Evolutionary conservation across 2,113 vertebrate species (phyloP).

Genomic region (Cathartes aura): DNA sequence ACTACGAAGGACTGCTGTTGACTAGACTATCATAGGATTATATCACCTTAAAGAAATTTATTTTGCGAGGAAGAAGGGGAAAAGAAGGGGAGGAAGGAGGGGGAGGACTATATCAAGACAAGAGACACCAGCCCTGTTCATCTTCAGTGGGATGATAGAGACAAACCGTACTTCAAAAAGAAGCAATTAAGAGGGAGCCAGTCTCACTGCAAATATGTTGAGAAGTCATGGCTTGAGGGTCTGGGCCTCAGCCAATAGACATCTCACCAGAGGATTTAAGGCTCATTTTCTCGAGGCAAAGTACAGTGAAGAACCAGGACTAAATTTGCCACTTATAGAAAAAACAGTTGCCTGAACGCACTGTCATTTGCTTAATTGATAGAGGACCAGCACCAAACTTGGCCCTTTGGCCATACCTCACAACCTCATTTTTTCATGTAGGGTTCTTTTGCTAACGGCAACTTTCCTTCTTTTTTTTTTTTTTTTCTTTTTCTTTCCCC

Average conservation of each 20-base stretch:
- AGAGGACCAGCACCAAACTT: not conserved
- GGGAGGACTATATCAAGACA: not conserved
- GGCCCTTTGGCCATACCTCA: not conserved
- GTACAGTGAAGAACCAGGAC: not conserved
- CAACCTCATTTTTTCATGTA: not conserved
- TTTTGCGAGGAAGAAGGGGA: not conserved
- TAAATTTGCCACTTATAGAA: not conserved
- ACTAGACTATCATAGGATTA: not conserved
- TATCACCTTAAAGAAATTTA: not conserved
- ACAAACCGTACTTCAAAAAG: slow-evolving; percentile 4
- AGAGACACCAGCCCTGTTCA: not conserved
- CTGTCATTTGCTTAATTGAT: not conserved
- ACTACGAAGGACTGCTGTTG: fast-evolving
- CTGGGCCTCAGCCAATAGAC: not conserved
- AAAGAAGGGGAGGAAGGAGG: not conserved
- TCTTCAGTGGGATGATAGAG: not conserved
- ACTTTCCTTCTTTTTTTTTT: not conserved
- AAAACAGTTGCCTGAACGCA: not conserved
- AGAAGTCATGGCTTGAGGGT: not conserved
- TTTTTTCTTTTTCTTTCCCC: not conserved
- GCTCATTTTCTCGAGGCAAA: not conserved
- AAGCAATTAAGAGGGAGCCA: not conserved
- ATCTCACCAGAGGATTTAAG: not conserved
- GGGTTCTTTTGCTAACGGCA: not conserved
- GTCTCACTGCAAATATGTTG: not conserved